Base-by-base conservation (phyloP, 2,888 invertebrate species). In the Parnassius mnemosyne region DNA sequence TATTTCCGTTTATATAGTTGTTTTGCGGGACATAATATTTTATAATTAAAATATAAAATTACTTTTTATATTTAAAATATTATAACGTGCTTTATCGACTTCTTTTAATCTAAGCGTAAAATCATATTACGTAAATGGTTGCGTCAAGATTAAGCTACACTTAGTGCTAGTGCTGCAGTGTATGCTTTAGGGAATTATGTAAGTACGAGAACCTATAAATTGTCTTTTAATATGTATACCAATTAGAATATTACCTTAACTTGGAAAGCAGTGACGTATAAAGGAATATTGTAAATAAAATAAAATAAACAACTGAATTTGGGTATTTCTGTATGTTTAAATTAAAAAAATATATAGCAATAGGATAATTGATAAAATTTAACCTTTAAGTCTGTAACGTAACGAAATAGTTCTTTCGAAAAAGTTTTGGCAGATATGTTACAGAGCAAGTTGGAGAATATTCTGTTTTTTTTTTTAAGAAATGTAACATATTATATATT, bases 121-220 rank as follows among this genome's bases (percentile, higher is more conserved):
- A 61, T 61, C 56, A 61, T 53, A 61, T 61, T 47, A 61, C 47
- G 20, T 13, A 61, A 61, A 53, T 57, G 57, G 47, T 47, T 57
- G 46, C 52, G 44, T 44, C 34, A 51, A 51, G 34, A 56, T 41
- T 61, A 61, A 52, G 52, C 61, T 50, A 25, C 56, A 52, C 56
- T 61, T 51, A 61, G 56, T 52, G 46, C 56, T 46, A 46, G 34
- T 44, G 13, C 55, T 41, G 53, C 25, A 41, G 51, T 57, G 41
- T 20, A 57, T 52, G 51, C 61, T 56, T 52, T 51, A 44, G 34
- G 46, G 53, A 54, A 60, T 60, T 60, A 60, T 1, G 16, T 16
- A 16, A 16, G 16, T 16, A 16, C 16, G 16, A 5, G 10, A 54
- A 53, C 53, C 34, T 34, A 7, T 34, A 47, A 47, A 60, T 49